Percentiles rank a stretch among this genome's conserved stretches.
These are phyloP conservation scores for Connochaetes taurinus DNA, from an alignment of 2,113 vertebrate species.

Conservation along the genomic window DNA sequence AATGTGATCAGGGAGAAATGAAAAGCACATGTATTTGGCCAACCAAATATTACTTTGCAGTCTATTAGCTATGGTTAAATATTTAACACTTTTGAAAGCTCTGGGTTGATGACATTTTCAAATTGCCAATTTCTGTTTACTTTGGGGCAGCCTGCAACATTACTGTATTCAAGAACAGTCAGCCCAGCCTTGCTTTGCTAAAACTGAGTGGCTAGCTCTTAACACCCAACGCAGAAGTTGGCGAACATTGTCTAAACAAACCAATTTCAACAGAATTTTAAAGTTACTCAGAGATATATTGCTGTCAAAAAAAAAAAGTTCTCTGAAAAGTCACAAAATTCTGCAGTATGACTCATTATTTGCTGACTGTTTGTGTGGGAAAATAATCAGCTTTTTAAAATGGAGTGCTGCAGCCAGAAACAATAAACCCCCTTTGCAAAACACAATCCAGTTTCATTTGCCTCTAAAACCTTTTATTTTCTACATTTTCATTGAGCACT, in stretches of 20 bases:
- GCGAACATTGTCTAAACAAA: conserved; percentile 48
- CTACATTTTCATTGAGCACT: background rate
- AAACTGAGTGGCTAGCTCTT: conserved; percentile 18
- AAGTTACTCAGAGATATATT: conserved; percentile 28
- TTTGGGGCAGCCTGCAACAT: background rate
- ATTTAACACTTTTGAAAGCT: conserved; percentile 48
- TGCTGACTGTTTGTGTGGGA: background rate
- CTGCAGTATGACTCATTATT: conserved; percentile 46
- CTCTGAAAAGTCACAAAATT: conserved; percentile 29
- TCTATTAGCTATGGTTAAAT: conserved; percentile 53
- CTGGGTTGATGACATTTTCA: conserved; percentile 52
- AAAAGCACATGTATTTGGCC: background rate
- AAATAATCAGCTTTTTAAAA: background rate
- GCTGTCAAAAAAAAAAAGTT: conserved; percentile 41
- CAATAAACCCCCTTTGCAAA: conserved; percentile 24
- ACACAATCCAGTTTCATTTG: conserved; percentile 20
- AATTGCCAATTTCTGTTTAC: conserved; percentile 35
- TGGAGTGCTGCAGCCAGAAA: background rate
- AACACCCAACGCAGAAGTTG: conserved; percentile 59
- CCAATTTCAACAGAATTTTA: conserved; percentile 41
- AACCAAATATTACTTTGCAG: background rate
- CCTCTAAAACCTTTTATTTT: background rate
- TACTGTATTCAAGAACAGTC: background rate
- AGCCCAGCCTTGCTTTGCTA: background rate
- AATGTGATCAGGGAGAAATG: background rate